A percentile compares a stretch with the other conserved stretches of the same genome.
These are phyloP conservation scores for Amphipyra tragopoginis DNA, from an alignment of 2,888 invertebrate species.

Conservation along the genomic window DNA sequence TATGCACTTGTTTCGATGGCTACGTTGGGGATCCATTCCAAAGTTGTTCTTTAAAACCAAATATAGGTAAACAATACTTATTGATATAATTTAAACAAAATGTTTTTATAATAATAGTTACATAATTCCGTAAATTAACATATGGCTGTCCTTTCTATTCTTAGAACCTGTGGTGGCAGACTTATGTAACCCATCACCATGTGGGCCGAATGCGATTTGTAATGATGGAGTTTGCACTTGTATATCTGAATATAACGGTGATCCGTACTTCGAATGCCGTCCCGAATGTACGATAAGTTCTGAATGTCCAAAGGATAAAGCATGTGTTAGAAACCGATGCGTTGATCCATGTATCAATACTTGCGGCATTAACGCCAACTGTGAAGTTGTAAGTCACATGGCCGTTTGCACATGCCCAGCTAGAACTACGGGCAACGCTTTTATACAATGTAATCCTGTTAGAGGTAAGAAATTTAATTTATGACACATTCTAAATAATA, in stretches of 20 bases:
- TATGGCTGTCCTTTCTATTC: conserved; percentile 38
- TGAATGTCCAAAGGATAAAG: conserved; percentile 92
- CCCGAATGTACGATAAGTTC: conserved; percentile 94
- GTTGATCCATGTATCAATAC: conserved; percentile 93
- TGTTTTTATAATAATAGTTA: neutral
- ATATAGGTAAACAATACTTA: conserved; percentile 79
- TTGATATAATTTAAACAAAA: neutral
- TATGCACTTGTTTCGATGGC: conserved; percentile 93
- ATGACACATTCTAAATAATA: neutral
- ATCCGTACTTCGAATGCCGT: conserved; percentile 92
- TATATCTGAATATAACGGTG: conserved; percentile 90
- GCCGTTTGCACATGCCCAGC: conserved; percentile 94
- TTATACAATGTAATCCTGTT: conserved; percentile 91
- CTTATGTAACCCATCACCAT: conserved; percentile 92
- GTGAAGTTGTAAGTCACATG: conserved; percentile 93
- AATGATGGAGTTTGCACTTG: conserved; percentile 91
- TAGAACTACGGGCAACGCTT: conserved; percentile 93
- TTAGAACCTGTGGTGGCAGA: conserved; percentile 79
- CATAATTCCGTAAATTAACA: neutral
- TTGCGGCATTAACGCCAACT: conserved; percentile 93
- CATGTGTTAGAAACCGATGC: conserved; percentile 93
- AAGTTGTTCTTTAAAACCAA: conserved; percentile 91
- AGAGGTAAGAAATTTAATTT: conserved; percentile 77
- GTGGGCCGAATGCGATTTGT: conserved; percentile 91
- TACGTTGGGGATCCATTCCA: conserved; percentile 94